Base-by-base conservation (phyloP, 2,113 vertebrate species). In the Sinocyclocheilus anophthalmus region DNA sequence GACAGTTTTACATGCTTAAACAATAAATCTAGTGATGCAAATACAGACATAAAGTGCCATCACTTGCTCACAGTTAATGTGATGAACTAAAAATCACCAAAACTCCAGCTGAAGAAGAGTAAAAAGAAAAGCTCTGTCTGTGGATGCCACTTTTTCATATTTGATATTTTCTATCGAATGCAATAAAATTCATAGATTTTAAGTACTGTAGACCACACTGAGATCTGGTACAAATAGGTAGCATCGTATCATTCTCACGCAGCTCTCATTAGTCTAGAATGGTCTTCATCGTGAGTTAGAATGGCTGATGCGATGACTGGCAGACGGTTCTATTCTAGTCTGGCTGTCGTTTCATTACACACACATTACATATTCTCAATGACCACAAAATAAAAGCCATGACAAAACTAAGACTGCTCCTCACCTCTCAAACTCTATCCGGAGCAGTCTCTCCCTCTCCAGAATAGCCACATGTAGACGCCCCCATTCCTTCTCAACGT, bases 401-500 rank as follows among this genome's bases (percentile, higher is more conserved):
- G 33, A 37, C 30, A 18, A 37, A 70, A 20, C 30, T 37, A 20
- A 20, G 50, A 50, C 8, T 16, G 9, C 69, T 59, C 2, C 91
- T 81, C 4, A 95, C 95, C 95, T 96, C 89, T 98, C 97, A 85
- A 97, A 96, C 92, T 99, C 97, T 0, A 93, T 94, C 1, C 97
- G 95, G 55, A 99, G 96, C 84, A 97, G 95, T 86, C 96, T 95
- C 89, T 99, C 45, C 97, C 97, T 93, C 91, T 99, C 97, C 82
- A 98, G 93, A 72, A 98, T 97, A 45, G 97, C 94, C 65, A 97
- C 94, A 9, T 98, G 97, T 33, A 99, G 95, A 70, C 93, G 94
- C 18, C 97, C 97, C 97, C 97, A 98, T 90, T 98, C 97, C 87
- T 99, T 98, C 94, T 99, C 97, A 90, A 98, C 96, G 5, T 98